phyloP scores from a whole-genome alignment of 1,140 invertebrate species.

The Lithobius niger region DNA sequence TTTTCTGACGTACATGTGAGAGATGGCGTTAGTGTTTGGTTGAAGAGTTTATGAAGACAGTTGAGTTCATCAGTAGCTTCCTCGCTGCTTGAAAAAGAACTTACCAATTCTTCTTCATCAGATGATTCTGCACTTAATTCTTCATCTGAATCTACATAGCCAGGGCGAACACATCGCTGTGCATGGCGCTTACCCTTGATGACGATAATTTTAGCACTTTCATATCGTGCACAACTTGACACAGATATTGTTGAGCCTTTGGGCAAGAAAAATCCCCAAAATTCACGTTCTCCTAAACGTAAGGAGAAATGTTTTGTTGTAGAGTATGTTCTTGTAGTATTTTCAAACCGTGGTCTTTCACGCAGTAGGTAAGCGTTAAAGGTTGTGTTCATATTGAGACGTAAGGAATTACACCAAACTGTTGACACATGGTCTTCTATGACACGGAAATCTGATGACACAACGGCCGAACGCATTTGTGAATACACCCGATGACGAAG shows the following conservation, averaged over 20 bases:
- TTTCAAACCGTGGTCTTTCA: constrained; percentile 3
- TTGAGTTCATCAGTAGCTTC: neutral
- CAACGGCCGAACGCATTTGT: neutral
- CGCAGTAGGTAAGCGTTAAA: constrained; percentile 9
- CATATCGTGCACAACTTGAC: constrained; percentile 1
- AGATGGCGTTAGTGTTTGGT: neutral
- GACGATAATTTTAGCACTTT: neutral
- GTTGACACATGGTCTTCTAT: constrained; percentile 4
- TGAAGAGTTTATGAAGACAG: neutral
- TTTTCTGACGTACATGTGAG: neutral
- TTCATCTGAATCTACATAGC: constrained; percentile 3
- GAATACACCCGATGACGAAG: constrained; percentile 6
- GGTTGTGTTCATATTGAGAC: constrained; percentile 6
- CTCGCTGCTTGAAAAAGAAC: constrained; percentile 12
- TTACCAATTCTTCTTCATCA: constrained; percentile 3
- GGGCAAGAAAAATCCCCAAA: constrained; percentile 11
- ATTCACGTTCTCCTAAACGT: constrained; percentile 1
- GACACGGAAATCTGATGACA: constrained; percentile 3
- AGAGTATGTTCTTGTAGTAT: constrained; percentile 4
- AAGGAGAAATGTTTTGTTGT: constrained; percentile 8
- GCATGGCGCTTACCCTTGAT: constrained; percentile 5
- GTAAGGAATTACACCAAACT: constrained; percentile 4
- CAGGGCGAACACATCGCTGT: neutral
- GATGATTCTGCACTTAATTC: neutral
- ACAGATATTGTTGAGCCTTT: constrained; percentile 7